Base-by-base conservation (phyloP, 2,113 vertebrate species). In the Megaceryle maxima region DNA sequence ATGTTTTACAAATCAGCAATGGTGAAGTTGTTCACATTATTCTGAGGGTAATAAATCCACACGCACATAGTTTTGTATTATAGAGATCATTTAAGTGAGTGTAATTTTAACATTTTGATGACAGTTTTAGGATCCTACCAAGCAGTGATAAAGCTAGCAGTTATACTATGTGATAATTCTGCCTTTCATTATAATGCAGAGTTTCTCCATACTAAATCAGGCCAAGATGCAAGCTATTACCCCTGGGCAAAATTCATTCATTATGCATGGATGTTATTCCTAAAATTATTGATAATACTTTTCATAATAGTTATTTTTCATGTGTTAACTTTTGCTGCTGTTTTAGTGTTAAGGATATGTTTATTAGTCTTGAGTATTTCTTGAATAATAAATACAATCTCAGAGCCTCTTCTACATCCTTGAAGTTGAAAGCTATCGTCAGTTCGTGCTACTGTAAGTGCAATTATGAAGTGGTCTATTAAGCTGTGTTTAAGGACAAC, bases 241-340 rank as follows among this genome's bases (percentile, higher is more conserved):
- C 99, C 98, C 88, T 94, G 95, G 98, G 99, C 98, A 98, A 98
- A 97, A 98, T 96, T 97, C 97, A 99, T 99, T 98, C 97, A 99
- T 99, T 98, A 99, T 99, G 97, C 97, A 98, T 98, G 98, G 98
- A 96, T 41, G 56, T 99, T 99, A 98, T 99, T 98, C 97, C 98
- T 98, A 98, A 97, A 99, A 99, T 98, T 99, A 99, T 99, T 98
- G 98, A 98, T 99, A 98, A 99, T 98, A 95, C 95, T 98, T 98
- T 98, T 98, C 96, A 98, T 98, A 98, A 98, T 95, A 98, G 97
- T 98, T 98, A 98, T 98, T 99, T 99, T 98, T 98, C 97, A 98
- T 98, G 98, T 97, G 98, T 99, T 99, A 98, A 98, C 98, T 98
- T 98, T 98, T 98, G 97, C 98, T 96, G 98, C 96, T 96, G 89